Percentiles rank a stretch among this genome's conserved stretches.
These are phyloP conservation scores for Tipula helvola DNA, from an alignment of 2,888 invertebrate genomes.

Conservation along the genomic window DNA sequence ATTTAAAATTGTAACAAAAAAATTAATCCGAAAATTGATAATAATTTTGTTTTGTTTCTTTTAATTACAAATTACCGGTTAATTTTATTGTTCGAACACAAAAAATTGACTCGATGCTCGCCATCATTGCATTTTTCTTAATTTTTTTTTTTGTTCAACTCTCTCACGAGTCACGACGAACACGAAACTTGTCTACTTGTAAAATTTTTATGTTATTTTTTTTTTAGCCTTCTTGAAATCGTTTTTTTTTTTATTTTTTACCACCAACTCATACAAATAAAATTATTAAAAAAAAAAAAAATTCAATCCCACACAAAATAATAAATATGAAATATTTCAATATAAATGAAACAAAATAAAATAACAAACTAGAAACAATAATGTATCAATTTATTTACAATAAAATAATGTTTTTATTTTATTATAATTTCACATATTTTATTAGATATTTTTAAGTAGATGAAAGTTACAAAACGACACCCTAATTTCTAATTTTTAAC, in stretches of 20 bases:
- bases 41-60: background rate
- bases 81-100: slow-evolving; percentile 10
- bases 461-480: background rate
- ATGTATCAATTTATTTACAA: background rate
- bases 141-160: slow-evolving; percentile 4
- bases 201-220: background rate
- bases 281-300: background rate
- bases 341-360: background rate
- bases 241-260: background rate
- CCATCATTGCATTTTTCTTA: slow-evolving; percentile 15
- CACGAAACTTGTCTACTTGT: slow-evolving; percentile 1
- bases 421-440: background rate
- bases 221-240: background rate
- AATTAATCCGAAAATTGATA: background rate
- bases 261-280: background rate
- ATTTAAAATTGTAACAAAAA: slow-evolving; percentile 1
- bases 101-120: slow-evolving; percentile 16
- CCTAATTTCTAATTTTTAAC: background rate
- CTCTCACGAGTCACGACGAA: background rate
- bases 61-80: slow-evolving; percentile 9
- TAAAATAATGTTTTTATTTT: background rate
- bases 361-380: background rate
- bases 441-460: background rate
- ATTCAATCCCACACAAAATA: background rate
- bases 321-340: background rate